Conservation (phyloP, 2,113 vertebrate genomes). For the Piaya cayana region DNA sequence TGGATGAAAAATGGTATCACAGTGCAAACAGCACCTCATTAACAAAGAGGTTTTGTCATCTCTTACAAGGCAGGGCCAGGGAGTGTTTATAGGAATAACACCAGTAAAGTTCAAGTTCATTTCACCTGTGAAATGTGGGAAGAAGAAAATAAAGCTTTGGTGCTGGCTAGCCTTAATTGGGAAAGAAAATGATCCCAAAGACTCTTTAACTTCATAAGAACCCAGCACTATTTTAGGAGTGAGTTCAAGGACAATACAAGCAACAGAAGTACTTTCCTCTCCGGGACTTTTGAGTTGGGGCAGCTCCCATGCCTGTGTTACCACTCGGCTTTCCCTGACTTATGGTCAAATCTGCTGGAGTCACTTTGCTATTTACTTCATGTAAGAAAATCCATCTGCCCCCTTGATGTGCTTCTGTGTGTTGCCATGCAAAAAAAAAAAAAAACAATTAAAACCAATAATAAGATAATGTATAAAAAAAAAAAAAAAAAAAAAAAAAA, state of each 20-base stretch:
- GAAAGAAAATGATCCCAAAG: background rate
- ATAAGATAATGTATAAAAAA: no score
- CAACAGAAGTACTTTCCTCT: background rate
- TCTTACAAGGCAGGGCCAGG: background rate
- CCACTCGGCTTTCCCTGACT: background rate
- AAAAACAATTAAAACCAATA: no score
- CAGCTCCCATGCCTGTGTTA: background rate
- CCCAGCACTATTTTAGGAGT: background rate
- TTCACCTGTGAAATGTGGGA: background rate
- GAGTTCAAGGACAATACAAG: background rate
- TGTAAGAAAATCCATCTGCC: background rate
- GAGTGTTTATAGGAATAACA: background rate
- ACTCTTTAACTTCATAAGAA: background rate
- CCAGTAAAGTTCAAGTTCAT: background rate
- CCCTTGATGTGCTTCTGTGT: background rate
- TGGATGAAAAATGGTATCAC: background rate
- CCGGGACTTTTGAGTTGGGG: background rate
- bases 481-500: background rate
- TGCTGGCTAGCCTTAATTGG: constrained; percentile 6
- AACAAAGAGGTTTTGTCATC: constrained; percentile 29
- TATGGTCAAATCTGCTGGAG: background rate
- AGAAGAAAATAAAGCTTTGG: background rate
- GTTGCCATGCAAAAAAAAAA: background rate
- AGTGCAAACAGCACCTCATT: constrained; percentile 18
- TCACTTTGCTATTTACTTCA: background rate